Conservation (phyloP, 1,140 invertebrate genomes). For the Drosophila malerkotliana region DNA sequence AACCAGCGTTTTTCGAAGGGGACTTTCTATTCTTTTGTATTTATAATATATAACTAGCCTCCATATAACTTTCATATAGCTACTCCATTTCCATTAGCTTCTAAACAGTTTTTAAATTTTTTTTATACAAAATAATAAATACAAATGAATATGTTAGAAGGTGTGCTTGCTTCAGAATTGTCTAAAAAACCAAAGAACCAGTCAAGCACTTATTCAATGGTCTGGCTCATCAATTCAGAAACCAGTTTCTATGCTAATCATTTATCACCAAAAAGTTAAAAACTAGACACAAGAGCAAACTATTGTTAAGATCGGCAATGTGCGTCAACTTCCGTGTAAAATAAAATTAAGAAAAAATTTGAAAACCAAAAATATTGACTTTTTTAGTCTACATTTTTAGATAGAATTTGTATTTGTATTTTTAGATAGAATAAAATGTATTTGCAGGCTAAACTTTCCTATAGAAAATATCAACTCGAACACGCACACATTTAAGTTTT, state of each 20-base stretch:
- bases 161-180: neutral
- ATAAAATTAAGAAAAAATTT: neutral
- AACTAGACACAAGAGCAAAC: constrained; percentile 11
- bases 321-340: constrained; percentile 51
- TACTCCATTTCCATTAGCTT: neutral
- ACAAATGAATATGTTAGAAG: no score
- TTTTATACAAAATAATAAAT: neutral
- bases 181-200: constrained; percentile 4
- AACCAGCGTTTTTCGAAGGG: no score
- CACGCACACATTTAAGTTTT: neutral
- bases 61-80: no score
- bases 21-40: no score
- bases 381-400: no score
- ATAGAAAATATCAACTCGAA: no score
- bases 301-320: constrained; percentile 45
- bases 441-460: neutral
- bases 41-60: no score
- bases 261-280: constrained; percentile 4
- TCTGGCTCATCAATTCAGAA: constrained; percentile 24
- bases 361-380: neutral
- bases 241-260: constrained; percentile 70
- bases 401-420: no score
- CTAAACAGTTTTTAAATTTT: neutral
- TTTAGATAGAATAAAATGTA: neutral
- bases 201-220: constrained; percentile 16